Evolutionary conservation across 2,888 invertebrate species (phyloP).

Genomic region (Steinernema scapterisci): DNA sequence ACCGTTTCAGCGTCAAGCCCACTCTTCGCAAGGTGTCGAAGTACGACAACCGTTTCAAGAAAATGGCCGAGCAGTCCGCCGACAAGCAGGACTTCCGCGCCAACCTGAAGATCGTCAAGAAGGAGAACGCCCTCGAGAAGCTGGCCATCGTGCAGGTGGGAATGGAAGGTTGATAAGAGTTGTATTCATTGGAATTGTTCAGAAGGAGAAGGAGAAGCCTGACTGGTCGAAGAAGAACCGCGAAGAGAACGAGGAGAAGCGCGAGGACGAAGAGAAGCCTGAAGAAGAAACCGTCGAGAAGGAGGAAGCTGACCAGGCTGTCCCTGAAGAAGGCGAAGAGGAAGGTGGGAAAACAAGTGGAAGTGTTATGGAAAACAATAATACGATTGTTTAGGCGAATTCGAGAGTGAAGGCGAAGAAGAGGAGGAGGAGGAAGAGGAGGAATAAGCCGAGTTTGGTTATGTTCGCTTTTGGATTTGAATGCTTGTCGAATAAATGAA

Average conservation of each 20-base stretch:
- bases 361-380: background rate
- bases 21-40: slow-evolving; percentile 96
- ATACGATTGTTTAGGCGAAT: background rate
- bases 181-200: too few species aligned
- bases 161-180: too few species aligned
- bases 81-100: slow-evolving; percentile 93
- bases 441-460: background rate
- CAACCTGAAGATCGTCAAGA: slow-evolving; percentile 95
- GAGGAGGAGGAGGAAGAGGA: slow-evolving; percentile 24
- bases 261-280: slow-evolving; percentile 43
- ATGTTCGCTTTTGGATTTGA: background rate
- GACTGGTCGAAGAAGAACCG: slow-evolving; percentile 64
- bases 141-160: slow-evolving; percentile 43
- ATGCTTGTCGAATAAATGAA: slow-evolving; percentile 12
- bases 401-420: slow-evolving; percentile 1
- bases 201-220: slow-evolving; percentile 66
- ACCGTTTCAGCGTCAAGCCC: slow-evolving; percentile 64
- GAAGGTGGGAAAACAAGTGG: background rate
- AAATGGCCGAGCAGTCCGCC: slow-evolving; percentile 45
- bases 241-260: slow-evolving; percentile 37
- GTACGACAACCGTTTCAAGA: slow-evolving; percentile 85
- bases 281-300: slow-evolving; percentile 42
- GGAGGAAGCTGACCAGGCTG: slow-evolving; percentile 41
- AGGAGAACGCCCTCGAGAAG: slow-evolving; percentile 86
- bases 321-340: slow-evolving; percentile 10